These are phyloP conservation scores for Montipora cactus DNA, from an alignment of 64 coral and sea anemone genomes.

Conservation along the genomic window DNA sequence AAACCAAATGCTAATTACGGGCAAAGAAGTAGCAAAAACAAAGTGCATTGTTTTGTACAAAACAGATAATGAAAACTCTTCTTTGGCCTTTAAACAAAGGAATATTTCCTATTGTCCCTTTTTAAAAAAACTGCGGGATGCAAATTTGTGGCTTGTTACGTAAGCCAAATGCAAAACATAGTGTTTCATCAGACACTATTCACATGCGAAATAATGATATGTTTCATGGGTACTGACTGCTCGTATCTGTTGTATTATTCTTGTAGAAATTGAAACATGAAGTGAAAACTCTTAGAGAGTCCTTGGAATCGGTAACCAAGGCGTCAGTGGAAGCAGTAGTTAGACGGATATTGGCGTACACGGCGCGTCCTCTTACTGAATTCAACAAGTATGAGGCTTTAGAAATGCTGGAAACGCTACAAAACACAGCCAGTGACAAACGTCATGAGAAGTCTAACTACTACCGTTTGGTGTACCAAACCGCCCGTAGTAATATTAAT, in stretches of 20 bases:
- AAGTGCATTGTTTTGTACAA: not conserved
- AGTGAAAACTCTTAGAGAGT: not conserved
- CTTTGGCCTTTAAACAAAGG: too few relatives aligned
- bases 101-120: too few relatives aligned
- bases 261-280: not conserved
- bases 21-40: conserved; percentile 6
- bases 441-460: conserved; percentile 17
- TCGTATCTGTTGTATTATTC: not conserved
- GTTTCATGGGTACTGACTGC: not conserved
- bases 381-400: conserved; percentile 59
- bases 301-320: conserved; percentile 19
- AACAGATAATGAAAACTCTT: not conserved
- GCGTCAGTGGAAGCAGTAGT: not conserved
- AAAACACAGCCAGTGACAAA: conserved; percentile 18
- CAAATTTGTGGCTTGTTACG: not conserved
- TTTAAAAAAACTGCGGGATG: not conserved
- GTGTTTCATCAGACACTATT: not conserved
- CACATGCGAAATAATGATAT: not conserved
- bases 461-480: conserved; percentile 14
- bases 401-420: conserved; percentile 25
- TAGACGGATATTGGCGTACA: conserved; percentile 3
- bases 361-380: conserved; percentile 10
- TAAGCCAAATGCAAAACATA: not conserved
- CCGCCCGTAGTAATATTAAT: not conserved
- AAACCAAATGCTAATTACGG: not conserved